These are phyloP conservation scores for Triplophysa yarkandensis DNA, from an alignment of 2,797 vertebrate species.

Conservation along the genomic window DNA sequence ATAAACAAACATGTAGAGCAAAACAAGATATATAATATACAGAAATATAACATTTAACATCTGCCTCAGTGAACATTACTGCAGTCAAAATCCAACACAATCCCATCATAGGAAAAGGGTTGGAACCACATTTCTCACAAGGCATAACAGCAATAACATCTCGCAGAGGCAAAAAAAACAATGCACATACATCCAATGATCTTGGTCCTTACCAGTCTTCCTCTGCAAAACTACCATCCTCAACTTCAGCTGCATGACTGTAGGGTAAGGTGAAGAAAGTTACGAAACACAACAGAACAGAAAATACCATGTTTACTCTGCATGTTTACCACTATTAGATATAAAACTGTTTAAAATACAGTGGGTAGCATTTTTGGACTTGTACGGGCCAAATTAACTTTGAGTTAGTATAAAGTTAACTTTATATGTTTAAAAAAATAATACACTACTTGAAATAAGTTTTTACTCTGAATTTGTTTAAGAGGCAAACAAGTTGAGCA, in stretches of 20 bases:
- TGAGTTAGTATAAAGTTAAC: not conserved
- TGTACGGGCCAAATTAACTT: not conserved
- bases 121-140: conserved; percentile 66
- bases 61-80: not conserved
- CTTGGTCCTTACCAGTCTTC: conserved; percentile 90
- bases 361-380: not conserved
- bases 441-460: not conserved
- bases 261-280: conserved; percentile 70
- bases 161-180: conserved; percentile 67
- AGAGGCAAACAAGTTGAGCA: conserved; percentile 12
- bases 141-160: conserved; percentile 69
- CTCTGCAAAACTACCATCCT: conserved; percentile 91
- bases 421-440: not conserved
- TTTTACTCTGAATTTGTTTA: not conserved
- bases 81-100: conserved; percentile 37
- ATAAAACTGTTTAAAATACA: not conserved
- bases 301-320: not conserved
- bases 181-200: conserved; percentile 55
- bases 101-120: conserved; percentile 34
- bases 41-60: conserved; percentile 4
- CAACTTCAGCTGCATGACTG: conserved; percentile 92
- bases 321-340: not conserved
- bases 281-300: conserved; percentile 49
- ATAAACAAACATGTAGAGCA: not conserved
- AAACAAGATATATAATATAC: not conserved